Base-by-base conservation (phyloP, 2,797 vertebrate genomes). In the Morus bassanus region DNA sequence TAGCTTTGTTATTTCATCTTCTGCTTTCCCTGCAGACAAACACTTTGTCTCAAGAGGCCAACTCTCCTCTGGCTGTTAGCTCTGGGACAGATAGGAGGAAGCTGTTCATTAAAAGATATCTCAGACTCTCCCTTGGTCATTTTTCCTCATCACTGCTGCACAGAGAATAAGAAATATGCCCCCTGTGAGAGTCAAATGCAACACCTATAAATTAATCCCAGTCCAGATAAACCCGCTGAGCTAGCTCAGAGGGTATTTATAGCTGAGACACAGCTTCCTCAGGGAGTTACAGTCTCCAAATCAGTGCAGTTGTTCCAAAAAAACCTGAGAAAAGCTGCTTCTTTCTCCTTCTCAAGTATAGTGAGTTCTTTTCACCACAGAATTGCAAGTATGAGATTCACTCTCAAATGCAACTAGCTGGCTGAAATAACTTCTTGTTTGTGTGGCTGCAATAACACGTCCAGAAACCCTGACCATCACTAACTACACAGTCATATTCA, bases 351-450 rank as follows among this genome's bases (percentile, higher is more conserved):
- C 43, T 82, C 43, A 59, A 80, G 31, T 22, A 83, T 60, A 93
- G 68, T 11, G 22, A 75, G 69, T 21, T 86, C 31, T 65, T 91
- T 91, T 90, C 88, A 78, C 61, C 88, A 61, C 37, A 68, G 61
- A 88, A 74, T 6, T 64, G 30, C 46, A 87, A 90, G 31, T 31
- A 84, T 61, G 53, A 86, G 83, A 83, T 60, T 72, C 60, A 48
- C 41, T 64, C 60, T 91, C 37, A 68, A 81, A 84, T 35, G 53
- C 68, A 91, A 80, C 33, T 1, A 6, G 37, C 27, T 50, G 41
- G 68, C 73, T 94, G 76, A 94, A 96, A 88, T 72, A 90, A 61
- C 53, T 84, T 85, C 72, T 93, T 77, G 48, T 84, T 56, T 84
- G 14, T 78, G 53, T 45, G 79, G 51, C 45, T 83, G 45, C 30